phyloP scores from a whole-genome alignment of 1,140 invertebrate genomes.

The Pseudachorutes palmiensis region DNA sequence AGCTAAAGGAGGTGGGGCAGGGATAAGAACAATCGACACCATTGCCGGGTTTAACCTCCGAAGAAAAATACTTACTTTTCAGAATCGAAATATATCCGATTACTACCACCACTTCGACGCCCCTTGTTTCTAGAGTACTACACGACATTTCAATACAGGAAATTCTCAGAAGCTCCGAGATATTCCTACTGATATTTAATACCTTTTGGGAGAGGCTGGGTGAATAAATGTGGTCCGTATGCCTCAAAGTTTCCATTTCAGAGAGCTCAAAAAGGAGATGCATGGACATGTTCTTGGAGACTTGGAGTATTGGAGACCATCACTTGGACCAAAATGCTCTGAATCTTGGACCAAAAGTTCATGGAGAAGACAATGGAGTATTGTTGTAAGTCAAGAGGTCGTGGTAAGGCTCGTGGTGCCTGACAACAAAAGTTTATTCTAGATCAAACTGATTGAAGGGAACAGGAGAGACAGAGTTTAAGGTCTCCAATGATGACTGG shows the following conservation, averaged over 20 bases:
- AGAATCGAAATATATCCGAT: neutral
- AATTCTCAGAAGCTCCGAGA: too few species aligned
- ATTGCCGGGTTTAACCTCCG: neutral
- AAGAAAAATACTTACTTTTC: neutral
- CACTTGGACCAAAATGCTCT: too few species aligned
- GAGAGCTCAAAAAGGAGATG: too few species aligned
- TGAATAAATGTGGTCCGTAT: too few species aligned
- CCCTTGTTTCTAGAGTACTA: too few species aligned
- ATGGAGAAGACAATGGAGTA: neutral
- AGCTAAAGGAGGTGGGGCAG: neutral
- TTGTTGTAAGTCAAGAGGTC: neutral
- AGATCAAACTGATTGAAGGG: neutral
- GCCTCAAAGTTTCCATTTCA: too few species aligned
- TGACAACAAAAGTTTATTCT: neutral
- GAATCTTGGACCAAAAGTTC: too few species aligned
- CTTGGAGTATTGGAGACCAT: too few species aligned
- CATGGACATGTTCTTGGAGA: too few species aligned
- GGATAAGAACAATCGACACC: neutral
- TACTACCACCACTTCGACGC: neutral
- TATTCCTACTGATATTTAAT: too few species aligned
- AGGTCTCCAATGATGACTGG: neutral
- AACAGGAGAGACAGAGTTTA: neutral
- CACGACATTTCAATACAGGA: too few species aligned
- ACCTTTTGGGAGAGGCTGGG: too few species aligned
- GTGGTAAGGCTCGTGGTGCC: neutral